Evolutionary conservation across 2,797 vertebrate genomes (phyloP), one percentile per base, ranked within the genome.

Genomic region (Mycteria americana): DNA sequence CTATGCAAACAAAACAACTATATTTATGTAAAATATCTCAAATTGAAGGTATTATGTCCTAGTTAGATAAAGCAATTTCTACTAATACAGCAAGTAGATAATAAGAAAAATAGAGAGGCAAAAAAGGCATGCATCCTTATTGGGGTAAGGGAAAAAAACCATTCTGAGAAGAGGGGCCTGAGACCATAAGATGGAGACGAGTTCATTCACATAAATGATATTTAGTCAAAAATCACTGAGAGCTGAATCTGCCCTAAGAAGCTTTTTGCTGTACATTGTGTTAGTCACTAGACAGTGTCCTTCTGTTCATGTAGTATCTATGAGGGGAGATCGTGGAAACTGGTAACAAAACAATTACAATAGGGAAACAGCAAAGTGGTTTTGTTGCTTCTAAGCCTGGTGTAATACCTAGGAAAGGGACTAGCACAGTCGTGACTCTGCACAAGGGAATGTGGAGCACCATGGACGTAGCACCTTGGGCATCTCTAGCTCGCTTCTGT

Each of bases 381-480:
- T 78, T 57, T 72, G 37, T 33, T 57, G 27, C 23, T 64, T 68
- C 37, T 37, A 39, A 57, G 9, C 6, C 56, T 23, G 14, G 54
- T 9, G 4, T 10, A 51, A 73, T 7, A n/a, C n/a, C 8, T 13
- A 31, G 30, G 35, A 62, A 60, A 57, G 22, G 48, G 25, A 73
- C 23, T 18, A 16, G 9, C 2, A 1, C 30, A 27, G 9, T n/a
- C 1, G 1, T 27, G 62, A 35, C 28, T 39, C 48, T 18, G 13
- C 8, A 5, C 10, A 54, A 62, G 21, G 8, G 24, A 67, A n/a
- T 1, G 0, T n/a, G n/a, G 0, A n/a, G n/a, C n/a, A n/a, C n/a
- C n/a, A n/a, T n/a, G 22, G 46, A 15, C 0, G 0, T 28, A 43
- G 23, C 50, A 81, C 30, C 31, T 17, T 59, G n/a, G 28, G 37